These are phyloP conservation scores for Drosophila santomea DNA, from an alignment of 1,140 invertebrate genomes.

Conservation along the genomic window DNA sequence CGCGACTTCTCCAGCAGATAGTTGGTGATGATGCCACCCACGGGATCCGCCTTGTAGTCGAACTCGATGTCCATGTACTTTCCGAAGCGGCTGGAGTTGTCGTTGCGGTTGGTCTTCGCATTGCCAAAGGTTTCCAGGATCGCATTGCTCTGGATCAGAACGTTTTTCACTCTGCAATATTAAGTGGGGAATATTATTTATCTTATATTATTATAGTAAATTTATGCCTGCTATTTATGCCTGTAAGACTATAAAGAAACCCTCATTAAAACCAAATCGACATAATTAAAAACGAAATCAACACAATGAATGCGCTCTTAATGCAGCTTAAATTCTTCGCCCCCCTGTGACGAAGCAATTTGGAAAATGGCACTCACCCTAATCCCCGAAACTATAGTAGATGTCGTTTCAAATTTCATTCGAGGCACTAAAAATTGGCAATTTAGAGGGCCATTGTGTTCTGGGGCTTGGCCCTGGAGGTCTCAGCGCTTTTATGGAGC, in stretches of 20 bases:
- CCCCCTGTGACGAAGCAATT: constrained; percentile 42
- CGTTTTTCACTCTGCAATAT: constrained; percentile 95
- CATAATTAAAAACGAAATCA: constrained; percentile 26
- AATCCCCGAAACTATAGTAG: constrained; percentile 36
- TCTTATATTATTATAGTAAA: no score
- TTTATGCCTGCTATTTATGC: no score
- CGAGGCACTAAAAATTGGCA: constrained; percentile 70
- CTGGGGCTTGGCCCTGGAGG: constrained; percentile 22
- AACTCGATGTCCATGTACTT: constrained; percentile 99
- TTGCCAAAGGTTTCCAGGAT: constrained; percentile 99
- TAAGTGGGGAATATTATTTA: no score
- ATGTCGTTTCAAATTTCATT: constrained; percentile 61
- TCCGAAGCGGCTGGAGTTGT: constrained; percentile 98
- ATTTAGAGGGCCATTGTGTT: constrained; percentile 55
- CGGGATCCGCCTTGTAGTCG: constrained; percentile 98
- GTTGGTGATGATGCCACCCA: constrained; percentile 98
- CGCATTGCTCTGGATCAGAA: constrained; percentile 97
- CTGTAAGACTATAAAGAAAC: background rate
- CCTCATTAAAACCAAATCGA: constrained; percentile 26
- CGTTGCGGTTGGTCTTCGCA: constrained; percentile 98
- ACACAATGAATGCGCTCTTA: constrained; percentile 16
- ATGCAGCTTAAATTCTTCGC: constrained; percentile 4
- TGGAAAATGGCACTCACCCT: constrained; percentile 52
- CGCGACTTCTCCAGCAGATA: constrained; percentile 98
- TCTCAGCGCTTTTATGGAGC: constrained; percentile 37